Evolutionary conservation across 1,140 invertebrate genomes (phyloP), one percentile per base, ranked within the genome.

Genomic region (Neodiprion pinetum): DNA sequence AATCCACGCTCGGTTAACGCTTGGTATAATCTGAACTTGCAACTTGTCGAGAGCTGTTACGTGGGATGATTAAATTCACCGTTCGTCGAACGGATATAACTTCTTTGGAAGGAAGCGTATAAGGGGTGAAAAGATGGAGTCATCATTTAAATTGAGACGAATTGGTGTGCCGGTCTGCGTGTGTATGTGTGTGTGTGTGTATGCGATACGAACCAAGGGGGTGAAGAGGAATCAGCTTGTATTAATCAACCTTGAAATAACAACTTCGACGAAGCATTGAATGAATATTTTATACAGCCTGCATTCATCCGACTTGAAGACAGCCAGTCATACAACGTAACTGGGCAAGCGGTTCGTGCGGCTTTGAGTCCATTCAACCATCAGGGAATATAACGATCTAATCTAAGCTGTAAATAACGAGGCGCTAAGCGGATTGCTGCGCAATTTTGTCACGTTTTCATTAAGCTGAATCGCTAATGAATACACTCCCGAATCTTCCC

Each of bases 181-280:
- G 0, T 5, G 28, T 40, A 5, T 40, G 28, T 5, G 28, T 40
- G 28, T 40, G 28, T 40, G 28, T 40, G 28, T 40, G 28, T 40
- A 40, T 1, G 28, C 5, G 28, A 40, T 40, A 40, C 28, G 28
- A 5, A 40, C 28, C 28, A 5, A 40, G 5, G 3, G 53, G 53
- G 53, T 12, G 53, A 61, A 61, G 53, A 61, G 53, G 53, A 61
- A 12, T 61, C 28, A 40, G 28, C 28, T 40, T 40, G 5, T 61
- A 61, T 61, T 61, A 61, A 61, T 61, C n/a, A 61, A 17, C 53
- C 53, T 17, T 61, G n/a, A 61, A 61, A 61, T 61, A 61, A 61
- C 11, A 61, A 61, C 53, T 12, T 61, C 4, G 53, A 12, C n/a
- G 11, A 61, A 61, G 28, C 28, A 5, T 5, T 40, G 28, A 40